phyloP scores from a whole-genome alignment of 2,888 invertebrate species.

The Tetragonisca angustula region DNA sequence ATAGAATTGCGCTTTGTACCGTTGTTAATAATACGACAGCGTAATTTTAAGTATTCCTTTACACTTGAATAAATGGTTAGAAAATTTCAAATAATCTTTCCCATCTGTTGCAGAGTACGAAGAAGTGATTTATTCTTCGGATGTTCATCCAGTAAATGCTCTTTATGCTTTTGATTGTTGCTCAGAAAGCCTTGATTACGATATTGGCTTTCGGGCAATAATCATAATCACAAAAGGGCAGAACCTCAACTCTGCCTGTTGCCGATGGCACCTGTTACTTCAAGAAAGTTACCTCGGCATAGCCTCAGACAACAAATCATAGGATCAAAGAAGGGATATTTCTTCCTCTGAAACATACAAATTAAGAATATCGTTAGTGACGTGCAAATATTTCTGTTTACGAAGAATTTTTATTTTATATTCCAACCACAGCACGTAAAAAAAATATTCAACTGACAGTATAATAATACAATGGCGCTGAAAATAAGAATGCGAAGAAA shows the following conservation, averaged over 20 bases:
- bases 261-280: slow-evolving; percentile 42
- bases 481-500: too few species aligned
- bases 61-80: not conserved
- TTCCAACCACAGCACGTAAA: too few species aligned
- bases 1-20: slow-evolving; percentile 9
- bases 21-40: not conserved
- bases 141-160: slow-evolving; percentile 63
- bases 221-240: slow-evolving; percentile 84
- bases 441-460: too few species aligned
- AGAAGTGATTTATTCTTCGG: not conserved
- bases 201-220: slow-evolving; percentile 84
- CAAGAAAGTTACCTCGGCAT: not conserved
- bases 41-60: not conserved
- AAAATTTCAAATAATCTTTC: not conserved
- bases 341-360: too few species aligned
- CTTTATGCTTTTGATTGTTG: slow-evolving; percentile 85
- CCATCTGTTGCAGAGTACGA: not conserved
- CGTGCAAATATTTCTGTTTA: not conserved
- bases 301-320: not conserved
- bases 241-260: slow-evolving; percentile 43
- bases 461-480: too few species aligned
- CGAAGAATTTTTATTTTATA: too few species aligned
- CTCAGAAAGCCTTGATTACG: slow-evolving; percentile 83
- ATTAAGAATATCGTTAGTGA: not conserved
- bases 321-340: not conserved